These are phyloP conservation scores for Cerceris ruficornis DNA, from an alignment of 2,888 invertebrate species.

Conservation along the genomic window DNA sequence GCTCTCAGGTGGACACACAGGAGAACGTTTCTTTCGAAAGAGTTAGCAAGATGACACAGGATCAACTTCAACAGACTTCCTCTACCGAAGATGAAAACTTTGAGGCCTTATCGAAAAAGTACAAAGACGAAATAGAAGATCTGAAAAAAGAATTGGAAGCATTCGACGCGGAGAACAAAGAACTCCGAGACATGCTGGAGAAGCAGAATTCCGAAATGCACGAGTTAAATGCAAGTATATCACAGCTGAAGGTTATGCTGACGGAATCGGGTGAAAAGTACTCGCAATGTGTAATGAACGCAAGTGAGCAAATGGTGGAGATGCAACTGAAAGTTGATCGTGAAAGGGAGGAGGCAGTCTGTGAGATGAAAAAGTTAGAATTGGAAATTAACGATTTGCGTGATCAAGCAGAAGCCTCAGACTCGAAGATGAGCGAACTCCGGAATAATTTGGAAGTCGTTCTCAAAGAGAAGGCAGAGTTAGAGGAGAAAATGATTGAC, in stretches of 20 bases:
- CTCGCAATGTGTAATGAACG: conserved; percentile 70
- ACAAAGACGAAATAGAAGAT: conserved; percentile 81
- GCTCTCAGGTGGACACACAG: not conserved
- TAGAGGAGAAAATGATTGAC: conserved; percentile 78
- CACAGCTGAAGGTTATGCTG: conserved; percentile 57
- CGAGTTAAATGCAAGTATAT: conserved; percentile 63
- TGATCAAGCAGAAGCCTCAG: conserved; percentile 49
- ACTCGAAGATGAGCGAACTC: conserved; percentile 33
- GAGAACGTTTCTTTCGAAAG: not conserved
- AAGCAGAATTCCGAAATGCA: conserved; percentile 82
- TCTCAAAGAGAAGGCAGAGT: conserved; percentile 70
- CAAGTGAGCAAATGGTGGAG: conserved; percentile 68
- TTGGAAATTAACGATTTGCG: conserved; percentile 50
- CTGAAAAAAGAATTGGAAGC: conserved; percentile 84
- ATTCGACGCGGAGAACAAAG: conserved; percentile 85
- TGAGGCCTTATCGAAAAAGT: conserved; percentile 55
- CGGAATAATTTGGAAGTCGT: conserved; percentile 50
- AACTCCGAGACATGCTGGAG: conserved; percentile 84
- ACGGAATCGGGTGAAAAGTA: conserved; percentile 69
- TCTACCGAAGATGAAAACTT: conserved; percentile 24
- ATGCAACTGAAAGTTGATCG: conserved; percentile 67
- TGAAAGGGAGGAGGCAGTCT: conserved; percentile 62
- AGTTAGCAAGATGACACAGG: not conserved
- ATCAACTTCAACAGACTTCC: conserved; percentile 22
- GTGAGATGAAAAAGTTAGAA: conserved; percentile 65